Conservation (phyloP, 2,888 invertebrate species). For the Andrena camellia region DNA sequence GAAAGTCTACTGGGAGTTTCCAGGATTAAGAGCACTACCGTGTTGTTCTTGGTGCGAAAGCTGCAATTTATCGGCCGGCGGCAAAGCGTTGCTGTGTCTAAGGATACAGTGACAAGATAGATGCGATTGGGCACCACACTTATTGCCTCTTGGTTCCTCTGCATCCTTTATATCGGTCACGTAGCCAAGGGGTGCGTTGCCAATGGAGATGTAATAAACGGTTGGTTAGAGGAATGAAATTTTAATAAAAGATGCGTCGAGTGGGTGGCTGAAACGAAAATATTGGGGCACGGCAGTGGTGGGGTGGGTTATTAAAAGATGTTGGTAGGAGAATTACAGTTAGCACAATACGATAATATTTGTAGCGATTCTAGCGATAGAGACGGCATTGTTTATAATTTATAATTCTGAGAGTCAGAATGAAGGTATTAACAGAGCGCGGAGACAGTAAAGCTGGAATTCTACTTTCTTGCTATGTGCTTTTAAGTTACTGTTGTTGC, state of each 20-base stretch:
- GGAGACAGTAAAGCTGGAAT: no score
- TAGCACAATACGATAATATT: neutral
- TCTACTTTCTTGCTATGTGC: no score
- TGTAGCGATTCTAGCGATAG: no score
- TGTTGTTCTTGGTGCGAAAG: constrained; percentile 32
- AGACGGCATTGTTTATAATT: no score
- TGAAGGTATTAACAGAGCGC: no score
- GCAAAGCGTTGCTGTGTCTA: constrained; percentile 46
- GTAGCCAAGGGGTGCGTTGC: constrained; percentile 5
- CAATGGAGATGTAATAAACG: constrained; percentile 30
- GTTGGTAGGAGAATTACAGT: neutral
- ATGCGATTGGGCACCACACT: constrained; percentile 18
- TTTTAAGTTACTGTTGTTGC: no score
- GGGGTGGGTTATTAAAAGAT: neutral
- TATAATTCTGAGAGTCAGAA: no score
- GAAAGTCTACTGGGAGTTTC: constrained; percentile 55
- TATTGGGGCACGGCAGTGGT: neutral
- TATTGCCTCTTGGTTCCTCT: constrained; percentile 22
- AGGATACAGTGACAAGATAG: constrained; percentile 52
- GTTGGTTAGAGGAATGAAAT: constrained; percentile 18
- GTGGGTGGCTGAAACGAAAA: constrained; percentile 8
- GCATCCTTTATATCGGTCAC: constrained; percentile 29
- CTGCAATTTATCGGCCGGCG: constrained; percentile 34
- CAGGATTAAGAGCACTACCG: constrained; percentile 49
- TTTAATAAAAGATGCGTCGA: constrained; percentile 35